Evolutionary conservation across 2,113 vertebrate genomes (phyloP).

Genomic region (Siphamia tubifer): DNA sequence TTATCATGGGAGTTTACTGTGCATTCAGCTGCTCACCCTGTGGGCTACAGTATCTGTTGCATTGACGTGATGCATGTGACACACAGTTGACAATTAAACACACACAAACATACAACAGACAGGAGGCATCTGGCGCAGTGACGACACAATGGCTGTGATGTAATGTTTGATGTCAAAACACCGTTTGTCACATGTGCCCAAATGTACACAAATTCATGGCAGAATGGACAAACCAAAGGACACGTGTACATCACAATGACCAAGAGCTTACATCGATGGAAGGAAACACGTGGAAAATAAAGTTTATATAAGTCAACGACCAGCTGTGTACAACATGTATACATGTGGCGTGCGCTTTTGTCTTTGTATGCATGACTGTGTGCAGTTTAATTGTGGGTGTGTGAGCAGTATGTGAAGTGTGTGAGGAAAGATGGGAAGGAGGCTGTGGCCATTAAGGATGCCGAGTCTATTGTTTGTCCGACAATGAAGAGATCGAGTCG

Average conservation of each 20-base stretch:
- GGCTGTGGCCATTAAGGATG: conserved; percentile 63
- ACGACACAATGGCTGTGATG: conserved; percentile 17
- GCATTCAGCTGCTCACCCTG: conserved; percentile 51
- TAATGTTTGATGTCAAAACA: conserved; percentile 42
- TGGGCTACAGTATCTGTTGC: conserved; percentile 24
- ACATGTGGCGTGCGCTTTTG: not conserved
- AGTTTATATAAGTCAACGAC: no score
- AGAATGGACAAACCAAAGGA: no score
- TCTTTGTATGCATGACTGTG: conserved; percentile 11
- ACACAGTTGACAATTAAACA: conserved; percentile 54
- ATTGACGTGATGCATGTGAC: conserved; percentile 64
- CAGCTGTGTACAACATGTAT: no score
- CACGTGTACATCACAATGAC: no score
- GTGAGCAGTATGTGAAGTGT: conserved; percentile 1
- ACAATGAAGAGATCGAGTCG: conserved; percentile 79
- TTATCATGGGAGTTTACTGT: conserved; percentile 24
- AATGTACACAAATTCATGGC: not conserved
- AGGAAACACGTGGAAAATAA: no score
- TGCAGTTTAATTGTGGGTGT: conserved; percentile 4
- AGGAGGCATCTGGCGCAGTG: conserved; percentile 53
- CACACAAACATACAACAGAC: conserved; percentile 19
- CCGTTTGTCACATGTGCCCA: not conserved
- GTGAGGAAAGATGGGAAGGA: conserved; percentile 54
- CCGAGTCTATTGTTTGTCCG: conserved; percentile 71
- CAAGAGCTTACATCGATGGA: no score